Conservation (phyloP, 2,797 vertebrate species). For the Buphagus erythrorhynchus region DNA sequence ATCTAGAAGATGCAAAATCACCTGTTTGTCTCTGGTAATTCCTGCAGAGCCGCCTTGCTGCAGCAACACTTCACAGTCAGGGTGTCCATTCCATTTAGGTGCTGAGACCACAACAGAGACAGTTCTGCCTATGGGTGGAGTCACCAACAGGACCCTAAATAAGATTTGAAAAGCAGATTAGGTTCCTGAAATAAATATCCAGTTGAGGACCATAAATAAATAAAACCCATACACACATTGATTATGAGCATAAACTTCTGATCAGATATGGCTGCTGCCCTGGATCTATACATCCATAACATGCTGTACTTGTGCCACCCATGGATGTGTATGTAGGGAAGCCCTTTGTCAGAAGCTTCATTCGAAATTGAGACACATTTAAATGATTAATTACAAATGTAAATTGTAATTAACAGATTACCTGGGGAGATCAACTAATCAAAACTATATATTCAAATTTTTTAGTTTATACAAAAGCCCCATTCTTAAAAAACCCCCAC, state of each 20-base stretch:
- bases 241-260: not conserved
- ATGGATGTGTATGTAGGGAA: not conserved
- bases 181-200: not conserved
- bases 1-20: not conserved
- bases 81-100: not conserved
- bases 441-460: not conserved
- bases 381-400: not conserved
- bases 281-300: not conserved
- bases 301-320: not conserved
- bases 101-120: not conserved
- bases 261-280: not conserved
- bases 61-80: not conserved
- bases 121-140: not conserved
- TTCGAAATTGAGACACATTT: not conserved
- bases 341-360: not conserved
- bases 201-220: not conserved
- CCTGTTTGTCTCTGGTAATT: not conserved
- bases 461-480: not conserved
- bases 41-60: not conserved
- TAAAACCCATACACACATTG: accelerated
- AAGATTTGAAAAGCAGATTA: not conserved
- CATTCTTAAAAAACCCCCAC: not conserved
- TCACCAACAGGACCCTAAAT: not conserved
- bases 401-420: not conserved
- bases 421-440: not conserved